phyloP scores from a whole-genome alignment of 2,888 invertebrate genomes.

The Rotaria socialis region DNA sequence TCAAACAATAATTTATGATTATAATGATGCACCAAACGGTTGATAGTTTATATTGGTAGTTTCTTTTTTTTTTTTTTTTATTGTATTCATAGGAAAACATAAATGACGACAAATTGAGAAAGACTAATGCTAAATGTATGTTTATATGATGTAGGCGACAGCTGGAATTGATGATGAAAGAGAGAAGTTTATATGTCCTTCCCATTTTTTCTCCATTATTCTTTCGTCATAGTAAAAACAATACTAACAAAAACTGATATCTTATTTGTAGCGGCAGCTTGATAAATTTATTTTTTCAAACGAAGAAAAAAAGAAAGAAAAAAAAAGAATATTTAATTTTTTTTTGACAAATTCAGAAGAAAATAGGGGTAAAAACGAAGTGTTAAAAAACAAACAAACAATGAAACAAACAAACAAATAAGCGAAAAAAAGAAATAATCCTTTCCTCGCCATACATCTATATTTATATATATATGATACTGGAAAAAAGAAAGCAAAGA shows the following conservation, averaged over 20 bases:
- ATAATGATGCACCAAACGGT: constrained; percentile 10
- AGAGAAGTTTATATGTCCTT: constrained; percentile 22
- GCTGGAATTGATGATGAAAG: constrained; percentile 22
- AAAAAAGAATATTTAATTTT: not conserved
- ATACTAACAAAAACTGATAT: not conserved
- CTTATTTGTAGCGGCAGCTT: not conserved
- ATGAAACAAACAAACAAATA: not conserved
- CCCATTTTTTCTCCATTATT: constrained; percentile 11
- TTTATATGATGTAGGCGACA: constrained; percentile 17
- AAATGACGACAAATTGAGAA: constrained; percentile 32
- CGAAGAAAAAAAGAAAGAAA: not conserved
- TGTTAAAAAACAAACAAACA: constrained; percentile 26
- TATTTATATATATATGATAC: not conserved
- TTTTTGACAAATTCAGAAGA: constrained; percentile 3
- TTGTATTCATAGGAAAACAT: constrained; percentile 26
- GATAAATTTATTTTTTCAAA: constrained; percentile 9
- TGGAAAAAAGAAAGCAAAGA: not conserved
- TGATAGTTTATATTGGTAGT: not conserved
- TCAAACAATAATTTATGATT: not conserved
- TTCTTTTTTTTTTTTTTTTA: not conserved
- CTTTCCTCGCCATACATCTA: constrained; percentile 12
- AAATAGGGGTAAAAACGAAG: constrained; percentile 29
- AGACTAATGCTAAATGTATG: constrained; percentile 19
- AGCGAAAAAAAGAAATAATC: not conserved
- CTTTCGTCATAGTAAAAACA: constrained; percentile 19